Base-by-base conservation (phyloP, 1,140 invertebrate species). In the Cheumatopsyche charites region DNA sequence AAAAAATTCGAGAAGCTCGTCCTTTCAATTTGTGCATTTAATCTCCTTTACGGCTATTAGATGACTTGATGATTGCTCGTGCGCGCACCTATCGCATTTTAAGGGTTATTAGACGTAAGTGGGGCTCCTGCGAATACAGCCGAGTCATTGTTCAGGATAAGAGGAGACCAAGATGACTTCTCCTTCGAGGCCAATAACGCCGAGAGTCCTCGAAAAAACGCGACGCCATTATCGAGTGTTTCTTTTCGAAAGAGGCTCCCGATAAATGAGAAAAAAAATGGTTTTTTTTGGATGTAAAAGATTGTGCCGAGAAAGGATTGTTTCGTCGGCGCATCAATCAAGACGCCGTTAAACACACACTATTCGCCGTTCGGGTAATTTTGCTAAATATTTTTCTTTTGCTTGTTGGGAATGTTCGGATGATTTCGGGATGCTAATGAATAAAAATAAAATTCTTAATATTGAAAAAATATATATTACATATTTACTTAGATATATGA, bases 21-120 rank as follows among this genome's bases (percentile, higher is more conserved):
- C n/a, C 47, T 15, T 52, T 52, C 47, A 52, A 52, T 52, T 58
- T 58, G 55, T 58, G 55, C 55, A 58, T 58, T 63, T 63, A 42
- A 63, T 43, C 62, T 63, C 41, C 19, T 63, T 63, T 43, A 49
- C 58, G 52, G 52, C 63, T 66, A 72, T 72, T 72, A 72, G 67
- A 66, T 72, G 71, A 72, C 63, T 45, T 13, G 47, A 45, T 72
- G 70, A 72, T 72, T 62, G 71, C 49, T 43, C 43, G 23, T 62
- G 17, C 36, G 17, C 36, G 55, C 58, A 67, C 29, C 58, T 26
- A 62, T 62, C 26, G 63, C 52, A 67, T 68, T 52, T 66, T 66
- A 52, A 61, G 42, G 70, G 71, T 67, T 72, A 72, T 72, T 72
- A 72, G 71, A 62, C 55, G 42, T 72, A 72, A 72, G 71, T 72